Evolutionary conservation across 2,888 invertebrate species (phyloP).

Genomic region (Strigamia transsilvanica): DNA sequence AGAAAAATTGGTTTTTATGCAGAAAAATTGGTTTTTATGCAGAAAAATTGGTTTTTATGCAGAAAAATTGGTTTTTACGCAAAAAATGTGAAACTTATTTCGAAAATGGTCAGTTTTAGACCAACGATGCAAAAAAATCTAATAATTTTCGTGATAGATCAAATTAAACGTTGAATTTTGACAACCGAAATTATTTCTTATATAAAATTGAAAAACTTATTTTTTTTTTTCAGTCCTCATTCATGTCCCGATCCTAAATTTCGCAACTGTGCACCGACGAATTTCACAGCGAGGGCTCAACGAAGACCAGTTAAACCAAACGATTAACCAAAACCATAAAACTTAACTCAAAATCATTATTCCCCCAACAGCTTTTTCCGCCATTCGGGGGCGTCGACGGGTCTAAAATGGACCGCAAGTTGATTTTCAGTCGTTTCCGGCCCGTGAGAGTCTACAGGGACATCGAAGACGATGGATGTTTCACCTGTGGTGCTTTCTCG

Average conservation of each 20-base stretch:
- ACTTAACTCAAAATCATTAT: background rate
- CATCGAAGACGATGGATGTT: constrained; percentile 74
- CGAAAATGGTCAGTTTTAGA: too few relatives aligned
- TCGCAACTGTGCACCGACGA: constrained; percentile 73
- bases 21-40: too few relatives aligned
- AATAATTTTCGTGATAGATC: too few relatives aligned
- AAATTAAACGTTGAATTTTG: too few relatives aligned
- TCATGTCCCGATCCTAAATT: constrained; percentile 91
- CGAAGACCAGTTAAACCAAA: constrained; percentile 66
- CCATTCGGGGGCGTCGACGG: constrained; percentile 67
- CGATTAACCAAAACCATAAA: too few relatives aligned
- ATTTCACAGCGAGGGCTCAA: constrained; percentile 74
- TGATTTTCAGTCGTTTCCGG: constrained; percentile 84
- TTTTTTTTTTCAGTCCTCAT: constrained; percentile 76
- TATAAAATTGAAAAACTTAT: too few relatives aligned
- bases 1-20: too few relatives aligned
- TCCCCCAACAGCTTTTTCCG: constrained; percentile 62
- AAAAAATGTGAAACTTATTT: too few relatives aligned
- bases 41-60: too few relatives aligned
- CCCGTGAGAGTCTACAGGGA: constrained; percentile 77
- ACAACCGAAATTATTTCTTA: too few relatives aligned
- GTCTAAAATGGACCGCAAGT: constrained; percentile 77
- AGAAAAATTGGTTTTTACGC: too few relatives aligned
- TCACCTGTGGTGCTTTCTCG: constrained; percentile 77
- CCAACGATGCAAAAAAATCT: too few relatives aligned